Base-by-base conservation (phyloP, 2,797 vertebrate genomes). In the Takifugu ocellatus region DNA sequence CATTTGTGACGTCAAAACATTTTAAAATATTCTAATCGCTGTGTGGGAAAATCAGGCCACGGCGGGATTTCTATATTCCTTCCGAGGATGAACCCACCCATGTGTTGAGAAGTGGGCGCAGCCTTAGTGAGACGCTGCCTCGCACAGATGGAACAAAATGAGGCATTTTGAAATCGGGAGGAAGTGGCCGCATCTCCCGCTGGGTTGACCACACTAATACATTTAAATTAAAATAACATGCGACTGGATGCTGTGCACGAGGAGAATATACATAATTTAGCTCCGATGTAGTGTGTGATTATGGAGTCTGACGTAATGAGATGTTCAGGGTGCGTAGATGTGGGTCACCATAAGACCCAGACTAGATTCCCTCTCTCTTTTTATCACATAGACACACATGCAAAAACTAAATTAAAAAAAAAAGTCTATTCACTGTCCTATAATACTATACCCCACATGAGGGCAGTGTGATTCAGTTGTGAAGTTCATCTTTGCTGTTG, bases 271-370 rank as follows among this genome's bases (percentile, higher is more conserved):
- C 36, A 65, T 26, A 8, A 24, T 51, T 29, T 12, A 33, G 25
- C n/a, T 26, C 14, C 26, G 21, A 46, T 70, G 42, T 70, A 42
- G 48, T 48, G 49, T 56, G 29, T 65, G 59, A 70, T 82, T 78
- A 77, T 74, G 54, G 27, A 81, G 76, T 76, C 76, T 85, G 84
- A 88, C 79, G 84, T 87, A 82, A 84, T 81, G 72, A 73, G 69
- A 69, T 56, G 58, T 74, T 53, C 36, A 6, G 39, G 71, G 36
- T 12, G 14, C 36, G 36, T 39, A 65, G 66, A 31, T 33, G 75
- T 90, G 81, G 86, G 85, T 86, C 86, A 90, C 70, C 82, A 61
- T 50, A 61, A 74, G 61, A 54, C 66, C 61, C 83, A 85, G 77
- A 84, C 82, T 10, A 75, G 64, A 77, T 72, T 55, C 56, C 53